Percentiles rank a stretch among this genome's conserved stretches.
These are phyloP conservation scores for Zoanthus solanderi DNA, from an alignment of 92 coral and sea anemone genomes.

Conservation along the genomic window DNA sequence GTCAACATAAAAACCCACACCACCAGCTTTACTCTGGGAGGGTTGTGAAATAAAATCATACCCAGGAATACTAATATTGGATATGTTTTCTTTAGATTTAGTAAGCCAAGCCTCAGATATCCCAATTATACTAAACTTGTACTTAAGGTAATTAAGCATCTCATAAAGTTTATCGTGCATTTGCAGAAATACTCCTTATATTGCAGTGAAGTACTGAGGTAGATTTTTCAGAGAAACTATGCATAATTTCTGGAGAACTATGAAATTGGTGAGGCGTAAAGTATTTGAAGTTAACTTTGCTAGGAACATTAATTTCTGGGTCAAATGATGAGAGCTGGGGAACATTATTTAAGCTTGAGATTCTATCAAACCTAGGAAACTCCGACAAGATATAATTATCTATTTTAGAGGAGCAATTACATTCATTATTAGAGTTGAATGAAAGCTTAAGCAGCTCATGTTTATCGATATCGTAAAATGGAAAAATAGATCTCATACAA, in stretches of 20 bases:
- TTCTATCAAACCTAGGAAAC: constrained; percentile 35
- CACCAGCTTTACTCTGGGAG: constrained; percentile 48
- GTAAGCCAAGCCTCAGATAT: constrained; percentile 60
- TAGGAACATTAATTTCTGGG: constrained; percentile 30
- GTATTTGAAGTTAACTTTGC: constrained; percentile 32
- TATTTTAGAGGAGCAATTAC: constrained; percentile 20
- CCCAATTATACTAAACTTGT: constrained; percentile 60
- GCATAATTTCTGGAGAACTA: constrained; percentile 10
- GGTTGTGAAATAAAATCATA: constrained; percentile 54
- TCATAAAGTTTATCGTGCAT: constrained; percentile 41
- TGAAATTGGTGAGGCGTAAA: constrained; percentile 41
- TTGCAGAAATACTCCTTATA: constrained; percentile 59
- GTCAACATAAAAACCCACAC: constrained; percentile 61
- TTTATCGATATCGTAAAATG: constrained; percentile 6
- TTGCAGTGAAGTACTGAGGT: constrained; percentile 61
- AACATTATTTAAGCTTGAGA: neutral
- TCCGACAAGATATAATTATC: constrained; percentile 5
- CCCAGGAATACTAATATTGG: constrained; percentile 33
- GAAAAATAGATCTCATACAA: constrained; percentile 7
- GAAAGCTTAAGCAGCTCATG: constrained; percentile 20
- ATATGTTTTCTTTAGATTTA: neutral
- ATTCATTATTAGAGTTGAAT: constrained; percentile 34
- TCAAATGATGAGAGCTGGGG: constrained; percentile 37
- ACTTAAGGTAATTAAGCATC: constrained; percentile 31
- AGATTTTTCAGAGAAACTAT: constrained; percentile 5